These are phyloP conservation scores for Oscheius sp. DNA, from an alignment of 2,888 invertebrate genomes.

Conservation along the genomic window DNA sequence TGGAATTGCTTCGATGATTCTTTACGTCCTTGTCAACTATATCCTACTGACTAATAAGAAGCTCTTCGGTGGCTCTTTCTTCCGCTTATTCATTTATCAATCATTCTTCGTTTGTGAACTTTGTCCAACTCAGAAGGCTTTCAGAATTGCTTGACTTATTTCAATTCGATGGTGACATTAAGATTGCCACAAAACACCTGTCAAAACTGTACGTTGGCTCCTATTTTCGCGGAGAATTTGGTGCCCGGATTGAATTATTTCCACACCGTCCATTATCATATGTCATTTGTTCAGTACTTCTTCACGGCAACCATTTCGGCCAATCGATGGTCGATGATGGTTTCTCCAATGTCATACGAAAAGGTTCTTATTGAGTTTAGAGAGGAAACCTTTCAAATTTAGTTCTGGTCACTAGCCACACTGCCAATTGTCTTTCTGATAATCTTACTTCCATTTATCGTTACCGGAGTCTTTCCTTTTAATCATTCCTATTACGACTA, in stretches of 20 bases:
- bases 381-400: not conserved
- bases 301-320: not conserved
- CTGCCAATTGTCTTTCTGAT: not conserved
- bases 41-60: slow-evolving; percentile 3
- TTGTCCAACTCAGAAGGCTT: not conserved
- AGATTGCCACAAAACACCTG: slow-evolving; percentile 22
- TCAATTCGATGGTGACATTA: slow-evolving; percentile 19
- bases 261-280: slow-evolving; percentile 18
- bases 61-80: slow-evolving; percentile 18
- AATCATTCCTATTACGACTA: slow-evolving; percentile 1
- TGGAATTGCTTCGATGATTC: slow-evolving; percentile 12
- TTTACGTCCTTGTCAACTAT: not conserved
- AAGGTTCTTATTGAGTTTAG: no score
- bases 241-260: not conserved
- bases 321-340: slow-evolving; percentile 15
- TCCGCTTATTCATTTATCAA: not conserved
- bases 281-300: slow-evolving; percentile 11
- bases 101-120: slow-evolving; percentile 15
- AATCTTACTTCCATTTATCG: slow-evolving; percentile 7
- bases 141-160: slow-evolving; percentile 23
- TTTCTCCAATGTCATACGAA: slow-evolving; percentile 1
- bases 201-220: slow-evolving; percentile 14
- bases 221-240: not conserved
- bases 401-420: not conserved
- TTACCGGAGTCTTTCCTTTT: not conserved